These are phyloP conservation scores for Sarcophaga bullata DNA, from an alignment of 1,140 invertebrate genomes.

Conservation along the genomic window DNA sequence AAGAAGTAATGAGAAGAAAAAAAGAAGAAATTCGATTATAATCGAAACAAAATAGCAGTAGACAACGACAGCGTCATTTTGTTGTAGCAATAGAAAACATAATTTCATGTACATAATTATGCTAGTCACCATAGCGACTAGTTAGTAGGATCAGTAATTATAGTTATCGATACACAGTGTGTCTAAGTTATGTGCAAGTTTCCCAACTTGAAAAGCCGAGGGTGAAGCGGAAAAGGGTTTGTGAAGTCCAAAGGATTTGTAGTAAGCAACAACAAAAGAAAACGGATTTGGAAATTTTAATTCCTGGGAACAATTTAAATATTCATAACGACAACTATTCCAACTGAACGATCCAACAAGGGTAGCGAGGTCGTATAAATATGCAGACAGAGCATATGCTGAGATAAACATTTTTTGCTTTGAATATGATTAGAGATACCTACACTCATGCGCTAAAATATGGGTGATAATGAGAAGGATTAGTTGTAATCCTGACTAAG, in stretches of 20 bases:
- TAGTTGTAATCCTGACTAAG: no score
- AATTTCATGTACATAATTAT: no score
- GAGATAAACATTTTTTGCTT: no score
- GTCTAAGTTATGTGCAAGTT: no score
- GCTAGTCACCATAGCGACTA: no score
- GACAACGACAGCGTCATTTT: not conserved
- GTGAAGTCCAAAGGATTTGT: not conserved
- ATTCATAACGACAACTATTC: not conserved
- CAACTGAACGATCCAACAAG: conserved; percentile 10
- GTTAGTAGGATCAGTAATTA: not conserved
- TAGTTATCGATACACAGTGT: no score
- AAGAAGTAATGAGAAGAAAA: not conserved
- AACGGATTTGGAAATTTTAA: conserved; percentile 35
- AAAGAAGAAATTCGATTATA: not conserved
- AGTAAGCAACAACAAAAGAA: not conserved
- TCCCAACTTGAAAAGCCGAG: no score
- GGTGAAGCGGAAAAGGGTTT: no score
- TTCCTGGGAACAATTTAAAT: conserved; percentile 39
- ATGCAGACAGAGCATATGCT: no score
- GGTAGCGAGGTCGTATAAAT: not conserved
- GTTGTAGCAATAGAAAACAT: not conserved
- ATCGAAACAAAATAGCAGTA: not conserved
- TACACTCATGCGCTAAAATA: no score
- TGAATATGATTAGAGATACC: no score
- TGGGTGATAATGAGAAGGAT: no score